Percentiles rank a stretch among this genome's conserved stretches.
Evolutionary conservation across 2,888 invertebrate species (phyloP).

Genomic region (Oscheius onirici): DNA sequence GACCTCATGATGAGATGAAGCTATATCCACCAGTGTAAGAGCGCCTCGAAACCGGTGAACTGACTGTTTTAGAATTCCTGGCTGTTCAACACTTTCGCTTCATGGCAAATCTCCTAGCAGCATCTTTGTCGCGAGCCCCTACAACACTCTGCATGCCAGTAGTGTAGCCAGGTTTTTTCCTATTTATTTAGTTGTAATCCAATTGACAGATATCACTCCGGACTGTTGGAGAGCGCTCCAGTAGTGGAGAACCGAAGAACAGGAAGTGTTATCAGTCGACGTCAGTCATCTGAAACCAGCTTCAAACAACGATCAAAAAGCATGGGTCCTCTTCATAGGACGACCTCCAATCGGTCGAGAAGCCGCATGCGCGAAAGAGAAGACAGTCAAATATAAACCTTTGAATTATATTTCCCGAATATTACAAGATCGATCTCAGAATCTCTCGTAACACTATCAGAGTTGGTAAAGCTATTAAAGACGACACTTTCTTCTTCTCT

Average conservation of each 20-base stretch:
- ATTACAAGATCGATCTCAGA: neutral
- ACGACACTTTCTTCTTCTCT: too few relatives aligned
- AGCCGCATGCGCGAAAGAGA: conserved; percentile 47
- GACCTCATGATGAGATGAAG: conserved; percentile 70
- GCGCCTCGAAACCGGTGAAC: neutral
- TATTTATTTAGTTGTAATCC: too few relatives aligned
- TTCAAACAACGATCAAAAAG: conserved; percentile 52
- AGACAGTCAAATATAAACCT: conserved; percentile 51
- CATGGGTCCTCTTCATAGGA: conserved; percentile 56
- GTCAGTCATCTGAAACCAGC: conserved; percentile 42
- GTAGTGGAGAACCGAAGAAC: conserved; percentile 44
- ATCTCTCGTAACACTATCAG: too few relatives aligned
- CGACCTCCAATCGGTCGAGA: conserved; percentile 42
- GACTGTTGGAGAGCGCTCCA: conserved; percentile 41
- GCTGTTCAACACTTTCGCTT: conserved; percentile 69
- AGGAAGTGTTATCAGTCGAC: conserved; percentile 38
- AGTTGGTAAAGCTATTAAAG: too few relatives aligned
- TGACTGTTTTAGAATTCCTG: conserved; percentile 60
- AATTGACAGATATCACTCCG: conserved; percentile 42
- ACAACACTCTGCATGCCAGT: conserved; percentile 69
- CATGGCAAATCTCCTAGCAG: conserved; percentile 57
- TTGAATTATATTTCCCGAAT: neutral
- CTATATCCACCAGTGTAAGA: conserved; percentile 71
- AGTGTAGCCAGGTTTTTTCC: conserved; percentile 42
- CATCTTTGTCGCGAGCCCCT: conserved; percentile 70